phyloP scores from a whole-genome alignment of 2,888 invertebrate species.

The Amitus sp. region DNA sequence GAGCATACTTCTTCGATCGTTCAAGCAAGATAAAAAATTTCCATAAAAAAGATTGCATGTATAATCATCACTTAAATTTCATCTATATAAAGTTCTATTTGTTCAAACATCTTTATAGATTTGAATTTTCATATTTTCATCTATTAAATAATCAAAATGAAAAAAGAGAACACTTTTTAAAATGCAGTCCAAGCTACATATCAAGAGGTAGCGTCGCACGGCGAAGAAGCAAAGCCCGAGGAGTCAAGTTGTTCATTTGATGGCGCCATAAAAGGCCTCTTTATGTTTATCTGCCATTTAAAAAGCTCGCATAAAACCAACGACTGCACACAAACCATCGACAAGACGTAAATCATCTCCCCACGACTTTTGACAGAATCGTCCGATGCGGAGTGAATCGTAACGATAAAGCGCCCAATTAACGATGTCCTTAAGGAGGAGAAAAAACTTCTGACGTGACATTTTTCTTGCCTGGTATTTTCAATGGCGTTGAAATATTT shows the following conservation, averaged over 20 bases:
- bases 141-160: too few relatives aligned
- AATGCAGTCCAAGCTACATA: too few relatives aligned
- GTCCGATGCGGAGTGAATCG: conserved; percentile 8
- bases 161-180: too few relatives aligned
- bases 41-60: too few relatives aligned
- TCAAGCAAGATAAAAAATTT: too few relatives aligned
- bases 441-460: neutral
- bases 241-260: conserved; percentile 67
- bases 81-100: too few relatives aligned
- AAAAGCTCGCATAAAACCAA: conserved; percentile 64
- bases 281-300: conserved; percentile 66
- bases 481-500: conserved; percentile 7
- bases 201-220: too few relatives aligned
- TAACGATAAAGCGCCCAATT: neutral
- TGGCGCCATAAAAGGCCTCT: conserved; percentile 66
- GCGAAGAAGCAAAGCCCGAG: conserved; percentile 54
- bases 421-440: neutral
- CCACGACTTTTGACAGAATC: conserved; percentile 36
- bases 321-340: conserved; percentile 63
- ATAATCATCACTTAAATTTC: too few relatives aligned
- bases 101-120: too few relatives aligned
- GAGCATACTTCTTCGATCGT: too few relatives aligned
- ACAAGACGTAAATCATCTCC: conserved; percentile 61
- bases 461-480: neutral
- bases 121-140: too few relatives aligned